Base-by-base conservation (phyloP, 2,113 vertebrate genomes). In the Camelus dromedarius region DNA sequence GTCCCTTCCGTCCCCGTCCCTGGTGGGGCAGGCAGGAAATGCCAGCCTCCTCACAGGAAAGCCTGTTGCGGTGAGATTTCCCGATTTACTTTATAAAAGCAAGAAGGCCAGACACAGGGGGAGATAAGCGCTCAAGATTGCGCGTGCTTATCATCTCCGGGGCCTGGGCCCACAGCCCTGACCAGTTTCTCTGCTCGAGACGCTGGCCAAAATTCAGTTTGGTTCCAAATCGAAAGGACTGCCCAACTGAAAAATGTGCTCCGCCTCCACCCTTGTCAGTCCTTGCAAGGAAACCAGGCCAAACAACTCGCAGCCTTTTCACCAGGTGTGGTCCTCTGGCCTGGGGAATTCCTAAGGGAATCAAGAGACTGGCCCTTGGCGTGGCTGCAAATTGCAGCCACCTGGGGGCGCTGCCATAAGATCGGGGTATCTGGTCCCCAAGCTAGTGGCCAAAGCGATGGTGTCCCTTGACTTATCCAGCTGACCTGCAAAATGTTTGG, bases 11-110 rank as follows among this genome's bases (percentile, higher is more conserved):
- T 95, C 81, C 91, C 84, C 89, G 92, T 89, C 96, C 95, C 92
- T 83, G 42, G 22, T 67, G 60, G 42, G 87, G 67, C 83, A 84
- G 95, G 93, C 98, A 98, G 98, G 98, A 98, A 98, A 97, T 97
- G 97, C 98, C 97, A 98, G 95, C 95, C 96, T 97, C 80, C 95
- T 97, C 93, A 97, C 97, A 98, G 98, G 98, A 98, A 98, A 97
- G 98, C 84, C 97, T 98, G 98, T 42, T 98, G 96, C 4, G 95
- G 97, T 95, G 89, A 98, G 98, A 98, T 98, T 98, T 97, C 96
- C 97, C 92, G 97, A 97, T 98, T 98, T 97, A 97, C 98, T 97
- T 95, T 95, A 93, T 98, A 95, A 95, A 96, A 69, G 91, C 97
- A 96, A 98, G 96, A 89, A 73, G 54, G 83, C 92, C 97, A 97